Percentiles rank a stretch among this genome's conserved stretches.
phyloP scores from a whole-genome alignment of 2,797 vertebrate species.

The Argya squamiceps region DNA sequence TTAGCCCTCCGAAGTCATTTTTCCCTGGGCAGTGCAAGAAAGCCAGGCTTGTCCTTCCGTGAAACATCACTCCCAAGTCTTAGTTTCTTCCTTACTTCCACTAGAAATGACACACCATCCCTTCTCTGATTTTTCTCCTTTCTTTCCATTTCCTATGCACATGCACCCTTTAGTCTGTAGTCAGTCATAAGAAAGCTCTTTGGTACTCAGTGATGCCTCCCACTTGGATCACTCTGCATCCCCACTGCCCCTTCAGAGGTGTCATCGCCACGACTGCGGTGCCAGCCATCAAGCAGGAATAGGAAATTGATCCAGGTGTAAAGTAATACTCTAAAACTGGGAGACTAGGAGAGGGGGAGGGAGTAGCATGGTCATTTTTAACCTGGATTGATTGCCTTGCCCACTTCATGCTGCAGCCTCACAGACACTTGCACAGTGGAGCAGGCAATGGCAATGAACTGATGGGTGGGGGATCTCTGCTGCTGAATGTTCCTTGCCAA shows the following conservation, averaged over 20 bases:
- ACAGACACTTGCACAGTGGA: neutral
- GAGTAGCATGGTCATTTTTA: neutral
- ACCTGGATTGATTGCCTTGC: neutral
- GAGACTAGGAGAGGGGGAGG: neutral
- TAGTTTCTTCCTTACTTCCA: neutral
- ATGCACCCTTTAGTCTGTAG: neutral
- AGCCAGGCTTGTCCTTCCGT: neutral
- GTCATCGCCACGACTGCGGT: fast-evolving
- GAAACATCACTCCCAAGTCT: neutral
- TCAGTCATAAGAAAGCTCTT: neutral
- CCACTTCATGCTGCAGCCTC: neutral
- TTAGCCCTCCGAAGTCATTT: neutral
- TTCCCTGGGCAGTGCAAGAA: neutral
- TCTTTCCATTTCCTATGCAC: neutral
- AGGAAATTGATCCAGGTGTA: neutral
- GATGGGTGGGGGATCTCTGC: neutral
- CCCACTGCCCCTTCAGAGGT: neutral
- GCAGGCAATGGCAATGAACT: neutral
- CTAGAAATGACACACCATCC: neutral
- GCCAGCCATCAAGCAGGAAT: fast-evolving
- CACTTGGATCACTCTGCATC: neutral
- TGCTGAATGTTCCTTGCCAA: neutral
- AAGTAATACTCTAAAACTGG: neutral
- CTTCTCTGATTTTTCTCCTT: neutral
- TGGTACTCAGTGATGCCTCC: neutral